Conservation (phyloP, 2,113 vertebrate genomes). For the Polypterus senegalus region DNA sequence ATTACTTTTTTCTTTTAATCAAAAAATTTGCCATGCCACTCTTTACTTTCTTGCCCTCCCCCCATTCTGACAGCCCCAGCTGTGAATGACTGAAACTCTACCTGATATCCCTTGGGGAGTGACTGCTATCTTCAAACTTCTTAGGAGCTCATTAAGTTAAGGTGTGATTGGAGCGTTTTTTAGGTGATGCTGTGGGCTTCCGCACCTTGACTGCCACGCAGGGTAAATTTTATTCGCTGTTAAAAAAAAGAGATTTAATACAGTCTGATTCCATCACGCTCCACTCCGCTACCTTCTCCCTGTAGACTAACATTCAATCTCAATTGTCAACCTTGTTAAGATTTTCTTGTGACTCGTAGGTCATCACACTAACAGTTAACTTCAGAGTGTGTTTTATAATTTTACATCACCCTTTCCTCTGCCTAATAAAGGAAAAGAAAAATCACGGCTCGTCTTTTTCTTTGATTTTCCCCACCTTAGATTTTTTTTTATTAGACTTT, state of each 20-base stretch:
- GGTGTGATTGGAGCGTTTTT: slow-evolving; percentile 58
- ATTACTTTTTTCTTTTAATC: slow-evolving; percentile 68
- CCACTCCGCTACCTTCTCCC: slow-evolving; percentile 19
- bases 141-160: slow-evolving; percentile 70
- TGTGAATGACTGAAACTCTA: slow-evolving; percentile 56
- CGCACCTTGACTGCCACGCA: slow-evolving; percentile 36
- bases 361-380: slow-evolving; percentile 26
- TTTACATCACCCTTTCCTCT: slow-evolving; percentile 33
- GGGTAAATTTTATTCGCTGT: slow-evolving; percentile 52
- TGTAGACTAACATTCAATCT: slow-evolving; percentile 31
- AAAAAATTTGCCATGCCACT: slow-evolving; percentile 44
- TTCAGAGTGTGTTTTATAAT: slow-evolving; percentile 26
- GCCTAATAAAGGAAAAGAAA: not conserved
- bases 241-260: slow-evolving; percentile 31
- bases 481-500: slow-evolving; percentile 38
- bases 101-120: slow-evolving; percentile 53
- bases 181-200: slow-evolving; percentile 43
- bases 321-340: slow-evolving; percentile 39
- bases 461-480: slow-evolving; percentile 17
- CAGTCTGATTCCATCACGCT: slow-evolving; percentile 25
- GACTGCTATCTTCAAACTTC: slow-evolving; percentile 61
- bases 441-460: slow-evolving; percentile 14
- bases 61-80: slow-evolving; percentile 29
- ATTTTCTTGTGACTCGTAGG: slow-evolving; percentile 34
- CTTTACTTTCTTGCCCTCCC: slow-evolving; percentile 17